phyloP scores from a whole-genome alignment of 2,888 invertebrate genomes.

The Agapetus fuscipes region DNA sequence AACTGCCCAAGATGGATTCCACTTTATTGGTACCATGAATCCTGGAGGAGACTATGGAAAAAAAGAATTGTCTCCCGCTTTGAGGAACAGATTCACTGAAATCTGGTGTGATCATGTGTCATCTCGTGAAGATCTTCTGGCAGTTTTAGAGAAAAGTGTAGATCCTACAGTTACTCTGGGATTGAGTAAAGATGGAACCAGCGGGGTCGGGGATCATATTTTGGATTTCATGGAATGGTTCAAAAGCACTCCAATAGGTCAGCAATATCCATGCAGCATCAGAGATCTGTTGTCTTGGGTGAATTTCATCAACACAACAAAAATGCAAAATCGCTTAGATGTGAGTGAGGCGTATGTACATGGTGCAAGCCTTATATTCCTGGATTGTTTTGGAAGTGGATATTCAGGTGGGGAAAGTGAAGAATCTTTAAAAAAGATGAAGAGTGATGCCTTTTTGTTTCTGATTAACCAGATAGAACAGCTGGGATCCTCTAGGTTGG shows the following conservation, averaged over 20 bases:
- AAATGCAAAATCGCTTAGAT: constrained; percentile 34
- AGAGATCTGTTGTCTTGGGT: constrained; percentile 92
- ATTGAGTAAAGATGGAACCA: constrained; percentile 43
- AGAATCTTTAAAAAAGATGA: constrained; percentile 36
- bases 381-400: constrained; percentile 85
- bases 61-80: constrained; percentile 94
- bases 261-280: constrained; percentile 75
- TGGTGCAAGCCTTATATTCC: constrained; percentile 83
- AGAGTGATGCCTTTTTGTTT: constrained; percentile 45
- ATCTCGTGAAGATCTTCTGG: constrained; percentile 60
- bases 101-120: constrained; percentile 90
- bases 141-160: constrained; percentile 76
- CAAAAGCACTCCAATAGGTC: constrained; percentile 58
- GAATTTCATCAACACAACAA: constrained; percentile 68
- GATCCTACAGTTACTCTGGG: constrained; percentile 42
- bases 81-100: constrained; percentile 96
- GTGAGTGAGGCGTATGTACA: constrained; percentile 68
- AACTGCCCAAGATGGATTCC: constrained; percentile 66
- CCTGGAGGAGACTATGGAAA: constrained; percentile 99
- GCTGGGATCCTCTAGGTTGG: constrained; percentile 33
- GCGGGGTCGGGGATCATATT: constrained; percentile 58
- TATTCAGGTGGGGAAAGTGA: constrained; percentile 59
- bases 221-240: constrained; percentile 77
- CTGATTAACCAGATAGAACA: constrained; percentile 44
- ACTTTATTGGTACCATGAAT: constrained; percentile 98